Conservation (phyloP, 1,140 invertebrate genomes). For the Pogonognathellus flavescens region DNA sequence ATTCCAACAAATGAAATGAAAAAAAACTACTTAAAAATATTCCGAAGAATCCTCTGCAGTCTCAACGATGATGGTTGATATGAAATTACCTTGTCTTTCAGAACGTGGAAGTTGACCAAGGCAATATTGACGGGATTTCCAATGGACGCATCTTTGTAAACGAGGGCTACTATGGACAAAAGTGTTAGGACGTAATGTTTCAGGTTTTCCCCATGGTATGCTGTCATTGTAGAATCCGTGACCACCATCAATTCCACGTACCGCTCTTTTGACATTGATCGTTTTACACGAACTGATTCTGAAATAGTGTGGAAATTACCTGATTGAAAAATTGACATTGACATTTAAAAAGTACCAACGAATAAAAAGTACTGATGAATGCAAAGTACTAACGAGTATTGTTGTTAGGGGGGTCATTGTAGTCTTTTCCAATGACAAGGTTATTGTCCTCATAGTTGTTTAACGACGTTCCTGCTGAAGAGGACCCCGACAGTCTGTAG, state of each 20-base stretch:
- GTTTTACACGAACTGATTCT: conserved; percentile 51
- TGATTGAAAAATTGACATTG: too few species aligned
- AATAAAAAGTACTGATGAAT: neutral
- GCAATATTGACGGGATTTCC: conserved; percentile 85
- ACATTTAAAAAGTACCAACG: neutral
- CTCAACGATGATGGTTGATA: conserved; percentile 16
- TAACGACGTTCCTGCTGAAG: neutral
- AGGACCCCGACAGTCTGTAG: conserved; percentile 40
- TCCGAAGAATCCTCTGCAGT: too few species aligned
- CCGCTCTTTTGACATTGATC: conserved; percentile 62
- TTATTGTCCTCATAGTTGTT: conserved; percentile 42
- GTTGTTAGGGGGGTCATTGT: neutral
- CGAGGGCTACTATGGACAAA: conserved; percentile 83
- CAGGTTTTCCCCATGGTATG: conserved; percentile 78
- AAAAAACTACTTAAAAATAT: neutral
- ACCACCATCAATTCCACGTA: conserved; percentile 61
- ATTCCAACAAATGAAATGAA: neutral
- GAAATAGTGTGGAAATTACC: too few species aligned
- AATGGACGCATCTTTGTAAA: conserved; percentile 85
- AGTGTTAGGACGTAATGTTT: conserved; percentile 83
- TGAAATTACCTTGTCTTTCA: conserved; percentile 72
- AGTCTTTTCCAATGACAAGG: conserved; percentile 21
- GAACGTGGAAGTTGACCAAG: conserved; percentile 78
- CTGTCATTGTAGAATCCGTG: conserved; percentile 82
- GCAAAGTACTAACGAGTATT: neutral